Evolutionary conservation across 2,797 vertebrate genomes (phyloP).

Genomic region (Apogon talboti): DNA sequence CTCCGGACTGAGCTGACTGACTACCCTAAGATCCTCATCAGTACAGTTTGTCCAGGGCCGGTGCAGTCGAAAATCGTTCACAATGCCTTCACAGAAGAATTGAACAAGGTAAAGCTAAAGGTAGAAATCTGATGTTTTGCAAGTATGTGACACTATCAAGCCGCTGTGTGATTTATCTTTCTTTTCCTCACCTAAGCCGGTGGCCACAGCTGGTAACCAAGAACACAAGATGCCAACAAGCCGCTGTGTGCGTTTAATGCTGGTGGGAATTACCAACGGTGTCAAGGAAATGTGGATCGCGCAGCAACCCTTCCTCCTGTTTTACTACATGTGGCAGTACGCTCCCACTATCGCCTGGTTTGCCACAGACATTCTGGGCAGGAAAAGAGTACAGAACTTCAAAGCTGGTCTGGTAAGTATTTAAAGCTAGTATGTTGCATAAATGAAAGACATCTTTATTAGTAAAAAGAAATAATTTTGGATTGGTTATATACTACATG

Average conservation of each 20-base stretch:
- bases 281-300: slow-evolving; percentile 94
- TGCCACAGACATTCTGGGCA: slow-evolving; percentile 83
- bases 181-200: slow-evolving; percentile 67
- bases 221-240: slow-evolving; percentile 90
- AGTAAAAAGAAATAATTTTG: too few relatives aligned
- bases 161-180: neutral
- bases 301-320: slow-evolving; percentile 87
- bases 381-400: slow-evolving; percentile 90
- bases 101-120: slow-evolving; percentile 82
- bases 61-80: slow-evolving; percentile 91
- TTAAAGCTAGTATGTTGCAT: neutral
- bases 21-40: slow-evolving; percentile 89
- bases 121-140: neutral
- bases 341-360: slow-evolving; percentile 88
- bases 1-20: slow-evolving; percentile 87
- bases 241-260: slow-evolving; percentile 89
- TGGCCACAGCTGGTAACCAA: slow-evolving; percentile 79
- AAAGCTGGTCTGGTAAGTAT: slow-evolving; percentile 88
- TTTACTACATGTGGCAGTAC: slow-evolving; percentile 92
- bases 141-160: neutral
- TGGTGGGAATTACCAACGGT: slow-evolving; percentile 87
- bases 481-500: too few relatives aligned
- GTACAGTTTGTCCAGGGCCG: slow-evolving; percentile 91
- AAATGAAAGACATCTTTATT: too few relatives aligned
- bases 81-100: slow-evolving; percentile 88